phyloP scores from a whole-genome alignment of 1,140 invertebrate genomes.

The Orussus abietinus region DNA sequence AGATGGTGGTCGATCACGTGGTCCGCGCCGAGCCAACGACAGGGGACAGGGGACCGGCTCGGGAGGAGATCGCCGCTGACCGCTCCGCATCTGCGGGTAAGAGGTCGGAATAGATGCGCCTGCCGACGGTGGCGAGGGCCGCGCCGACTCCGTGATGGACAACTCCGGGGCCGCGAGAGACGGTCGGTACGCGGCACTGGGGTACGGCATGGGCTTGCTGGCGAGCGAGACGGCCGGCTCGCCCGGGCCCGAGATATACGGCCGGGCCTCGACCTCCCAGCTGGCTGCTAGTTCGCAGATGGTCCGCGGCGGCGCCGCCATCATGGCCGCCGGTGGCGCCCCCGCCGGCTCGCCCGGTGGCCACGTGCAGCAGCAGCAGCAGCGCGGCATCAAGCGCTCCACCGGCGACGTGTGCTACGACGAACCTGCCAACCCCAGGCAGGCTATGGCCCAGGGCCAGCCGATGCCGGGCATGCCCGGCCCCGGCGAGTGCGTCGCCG shows the following conservation, averaged over 20 bases:
- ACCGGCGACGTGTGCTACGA: constrained; percentile 75
- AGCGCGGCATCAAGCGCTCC: constrained; percentile 64
- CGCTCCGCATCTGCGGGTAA: constrained; percentile 20
- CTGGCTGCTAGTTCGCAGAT: constrained; percentile 59
- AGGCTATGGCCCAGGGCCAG: constrained; percentile 48
- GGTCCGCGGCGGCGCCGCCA: constrained; percentile 52
- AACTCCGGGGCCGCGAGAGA: constrained; percentile 74
- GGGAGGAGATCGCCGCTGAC: constrained; percentile 25
- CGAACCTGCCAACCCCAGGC: constrained; percentile 52
- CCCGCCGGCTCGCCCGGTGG: constrained; percentile 24
- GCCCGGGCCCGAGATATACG: constrained; percentile 71
- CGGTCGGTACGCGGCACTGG: constrained; percentile 74
- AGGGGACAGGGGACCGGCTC: too few species aligned
- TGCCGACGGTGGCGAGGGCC: too few species aligned
- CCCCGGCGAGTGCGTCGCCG: constrained; percentile 56
- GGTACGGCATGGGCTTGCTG: constrained; percentile 77
- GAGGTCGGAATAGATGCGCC: constrained; percentile 43
- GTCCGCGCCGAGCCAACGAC: too few species aligned
- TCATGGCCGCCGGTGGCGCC: constrained; percentile 50
- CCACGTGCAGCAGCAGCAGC: constrained; percentile 19
- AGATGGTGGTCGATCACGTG: constrained; percentile 45
- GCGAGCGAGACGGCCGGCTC: too few species aligned
- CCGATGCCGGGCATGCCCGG: constrained; percentile 52
- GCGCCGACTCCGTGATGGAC: constrained; percentile 44
- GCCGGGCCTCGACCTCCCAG: constrained; percentile 59